A percentile compares a stretch with the other conserved stretches of the same genome.
Conservation (phyloP, 2,113 vertebrate genomes). For the Charadrius vociferus region DNA sequence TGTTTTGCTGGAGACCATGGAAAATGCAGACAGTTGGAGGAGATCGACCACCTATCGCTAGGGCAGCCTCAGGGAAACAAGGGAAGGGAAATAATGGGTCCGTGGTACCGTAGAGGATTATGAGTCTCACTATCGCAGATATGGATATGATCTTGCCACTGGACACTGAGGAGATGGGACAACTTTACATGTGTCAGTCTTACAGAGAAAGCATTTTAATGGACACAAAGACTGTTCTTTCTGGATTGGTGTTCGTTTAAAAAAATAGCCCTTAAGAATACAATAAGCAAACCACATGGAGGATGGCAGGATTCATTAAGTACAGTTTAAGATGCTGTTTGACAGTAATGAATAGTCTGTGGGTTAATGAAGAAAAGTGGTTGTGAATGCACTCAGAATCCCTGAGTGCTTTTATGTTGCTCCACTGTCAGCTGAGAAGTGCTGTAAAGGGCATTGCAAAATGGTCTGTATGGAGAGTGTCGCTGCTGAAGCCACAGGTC, state of each 20-base stretch:
- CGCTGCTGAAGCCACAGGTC: neutral
- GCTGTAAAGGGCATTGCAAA: neutral
- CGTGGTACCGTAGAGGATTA: accelerated
- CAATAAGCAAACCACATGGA: neutral
- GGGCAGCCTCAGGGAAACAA: neutral
- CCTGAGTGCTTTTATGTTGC: neutral
- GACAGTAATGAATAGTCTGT: neutral
- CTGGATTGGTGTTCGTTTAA: neutral
- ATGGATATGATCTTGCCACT: neutral
- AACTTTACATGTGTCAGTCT: neutral
- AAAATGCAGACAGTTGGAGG: neutral
- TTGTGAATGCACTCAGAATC: neutral
- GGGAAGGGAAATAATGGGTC: neutral
- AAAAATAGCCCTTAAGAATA: neutral
- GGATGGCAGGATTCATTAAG: neutral
- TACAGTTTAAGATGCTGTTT: neutral
- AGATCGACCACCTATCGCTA: neutral
- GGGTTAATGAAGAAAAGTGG: neutral
- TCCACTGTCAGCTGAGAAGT: neutral
- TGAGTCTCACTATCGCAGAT: neutral
- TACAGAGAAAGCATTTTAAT: neutral
- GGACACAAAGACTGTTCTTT: neutral
- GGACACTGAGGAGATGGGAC: neutral
- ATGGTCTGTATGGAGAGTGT: neutral
- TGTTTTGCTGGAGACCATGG: neutral